These are phyloP conservation scores for Pollicipes pollicipes DNA, from an alignment of 1,140 invertebrate genomes.

Conservation along the genomic window DNA sequence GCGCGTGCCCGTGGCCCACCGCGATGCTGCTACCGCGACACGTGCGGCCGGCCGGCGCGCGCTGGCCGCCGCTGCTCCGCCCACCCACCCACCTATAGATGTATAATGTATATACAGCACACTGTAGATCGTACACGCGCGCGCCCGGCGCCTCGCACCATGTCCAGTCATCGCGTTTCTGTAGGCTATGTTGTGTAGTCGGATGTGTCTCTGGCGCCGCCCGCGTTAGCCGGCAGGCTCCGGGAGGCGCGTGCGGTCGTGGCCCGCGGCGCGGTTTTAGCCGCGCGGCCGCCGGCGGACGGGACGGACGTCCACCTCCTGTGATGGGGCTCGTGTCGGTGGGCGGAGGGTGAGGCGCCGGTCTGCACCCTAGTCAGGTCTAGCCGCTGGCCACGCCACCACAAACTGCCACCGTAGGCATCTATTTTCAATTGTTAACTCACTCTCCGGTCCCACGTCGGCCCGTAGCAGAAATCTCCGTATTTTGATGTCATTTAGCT, in stretches of 20 bases:
- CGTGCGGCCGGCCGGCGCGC: no score
- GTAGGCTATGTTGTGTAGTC: background rate
- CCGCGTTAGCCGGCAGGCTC: background rate
- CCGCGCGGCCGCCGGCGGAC: no score
- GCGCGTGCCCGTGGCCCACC: no score
- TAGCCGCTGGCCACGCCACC: no score
- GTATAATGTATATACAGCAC: background rate
- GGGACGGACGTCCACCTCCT: no score
- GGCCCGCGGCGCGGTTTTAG: no score
- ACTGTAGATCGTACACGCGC: background rate
- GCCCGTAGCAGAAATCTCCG: background rate
- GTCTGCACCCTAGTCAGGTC: no score
- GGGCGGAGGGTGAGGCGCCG: background rate
- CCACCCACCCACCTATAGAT: background rate
- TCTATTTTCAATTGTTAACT: constrained; percentile 2
- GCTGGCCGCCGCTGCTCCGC: no score
- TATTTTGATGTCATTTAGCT: background rate
- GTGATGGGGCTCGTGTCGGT: no score
- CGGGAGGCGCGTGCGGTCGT: background rate
- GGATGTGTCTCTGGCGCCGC: no score
- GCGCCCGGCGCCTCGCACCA: no score
- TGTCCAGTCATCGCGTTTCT: background rate
- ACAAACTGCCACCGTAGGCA: background rate
- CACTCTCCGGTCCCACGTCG: background rate
- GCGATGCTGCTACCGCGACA: no score